Conservation (phyloP, 2,113 vertebrate species). For the Vanacampus margaritifer region DNA sequence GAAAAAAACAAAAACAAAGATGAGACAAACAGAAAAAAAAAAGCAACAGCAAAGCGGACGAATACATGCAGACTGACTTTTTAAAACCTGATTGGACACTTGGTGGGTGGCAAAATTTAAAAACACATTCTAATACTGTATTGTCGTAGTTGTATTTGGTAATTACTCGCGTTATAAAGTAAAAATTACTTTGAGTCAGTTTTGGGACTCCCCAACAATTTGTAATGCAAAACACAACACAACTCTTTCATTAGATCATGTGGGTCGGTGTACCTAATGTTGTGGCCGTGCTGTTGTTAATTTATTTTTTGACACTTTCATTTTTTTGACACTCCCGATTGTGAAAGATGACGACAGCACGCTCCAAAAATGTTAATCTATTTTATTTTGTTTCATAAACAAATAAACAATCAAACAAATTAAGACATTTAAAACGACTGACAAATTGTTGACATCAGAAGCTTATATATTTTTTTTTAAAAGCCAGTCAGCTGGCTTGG, state of each 20-base stretch:
- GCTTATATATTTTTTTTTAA: neutral
- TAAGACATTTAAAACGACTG: slow-evolving; percentile 74
- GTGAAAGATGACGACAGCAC: slow-evolving; percentile 45
- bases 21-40: neutral
- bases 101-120: neutral
- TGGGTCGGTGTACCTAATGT: neutral
- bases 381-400: slow-evolving; percentile 83
- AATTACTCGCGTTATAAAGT: too few relatives aligned
- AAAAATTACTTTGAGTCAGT: neutral
- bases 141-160: too few relatives aligned
- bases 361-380: slow-evolving; percentile 59
- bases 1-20: neutral
- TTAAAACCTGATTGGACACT: neutral
- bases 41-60: neutral
- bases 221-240: neutral
- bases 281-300: neutral
- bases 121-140: too few relatives aligned
- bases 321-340: too few relatives aligned
- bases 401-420: slow-evolving; percentile 63
- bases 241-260: neutral
- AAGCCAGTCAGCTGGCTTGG: slow-evolving; percentile 48
- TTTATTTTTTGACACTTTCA: neutral
- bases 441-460: slow-evolving; percentile 35
- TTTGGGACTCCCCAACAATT: neutral
- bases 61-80: neutral